Base-by-base conservation (phyloP, 2,797 vertebrate species). In the Etheostoma perlongum region DNA sequence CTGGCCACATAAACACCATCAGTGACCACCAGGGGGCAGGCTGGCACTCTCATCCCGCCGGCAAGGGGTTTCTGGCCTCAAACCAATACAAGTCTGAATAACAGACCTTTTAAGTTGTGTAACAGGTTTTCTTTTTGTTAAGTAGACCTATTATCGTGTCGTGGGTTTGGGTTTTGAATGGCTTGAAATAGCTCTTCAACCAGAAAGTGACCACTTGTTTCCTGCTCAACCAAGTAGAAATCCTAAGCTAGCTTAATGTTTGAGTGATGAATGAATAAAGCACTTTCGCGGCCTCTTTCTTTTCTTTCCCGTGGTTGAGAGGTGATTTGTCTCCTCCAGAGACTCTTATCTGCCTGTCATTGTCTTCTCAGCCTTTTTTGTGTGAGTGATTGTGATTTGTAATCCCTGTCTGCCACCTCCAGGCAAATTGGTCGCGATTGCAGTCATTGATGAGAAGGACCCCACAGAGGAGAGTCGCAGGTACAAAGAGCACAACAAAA, bases 381-480 rank as follows among this genome's bases (percentile, higher is more conserved):
- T 82, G 71, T 67, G 75, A 67, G 59, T 52, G 66, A 74, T 63
- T 88, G 86, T 88, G 80, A 85, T 85, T 90, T 85, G 74, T 92
- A 85, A 91, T 89, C 78, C 72, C 72, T 48, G 60, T 91, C 81
- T 81, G 58, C 49, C 78, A 67, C 82, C 90, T 87, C 94, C 94
- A 99, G 98, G 98, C 90, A 99, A 99, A 94, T 94, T 99, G 90
- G 95, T 99, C 88, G 97, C 95, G 79, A 96, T 99, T 67, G 98
- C 97, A 72, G 90, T 99, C 87, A 96, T 98, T 88, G 96, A 99
- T 84, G 97, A 98, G 91, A 99, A 97, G 92, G 97, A 97, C 86
- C 93, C 94, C 84, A 96, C 96, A 73, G 89, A 95, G 82, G 95
- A 97, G 73, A 98, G 98, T 82, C 91, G 89, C 90, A 98, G 97